phyloP scores from a whole-genome alignment of 2,797 vertebrate species.

The Pipistrellus nathusii region DNA sequence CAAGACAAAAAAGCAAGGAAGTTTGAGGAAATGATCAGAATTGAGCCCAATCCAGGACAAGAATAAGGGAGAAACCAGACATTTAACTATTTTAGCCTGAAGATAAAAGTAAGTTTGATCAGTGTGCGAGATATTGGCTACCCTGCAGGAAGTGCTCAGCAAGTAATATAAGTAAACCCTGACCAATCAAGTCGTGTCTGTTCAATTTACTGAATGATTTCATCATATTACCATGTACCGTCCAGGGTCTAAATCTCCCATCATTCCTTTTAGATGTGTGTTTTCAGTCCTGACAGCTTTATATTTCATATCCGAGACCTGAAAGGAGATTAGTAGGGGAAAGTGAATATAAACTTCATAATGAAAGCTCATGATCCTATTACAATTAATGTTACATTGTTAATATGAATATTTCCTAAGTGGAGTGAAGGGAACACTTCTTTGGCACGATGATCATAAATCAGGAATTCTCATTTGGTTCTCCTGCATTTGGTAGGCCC shows the following conservation, averaged over 20 bases:
- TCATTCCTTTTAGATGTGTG: slow-evolving; percentile 83
- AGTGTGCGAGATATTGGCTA: not conserved
- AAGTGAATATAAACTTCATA: slow-evolving; percentile 54
- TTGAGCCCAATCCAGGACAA: not conserved
- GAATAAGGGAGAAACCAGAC: not conserved
- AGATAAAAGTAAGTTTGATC: slow-evolving; percentile 20
- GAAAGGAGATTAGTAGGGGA: slow-evolving; percentile 70
- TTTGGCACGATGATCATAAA: not conserved
- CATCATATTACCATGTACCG: slow-evolving; percentile 79
- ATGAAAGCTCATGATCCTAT: not conserved
- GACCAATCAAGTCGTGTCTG: not conserved
- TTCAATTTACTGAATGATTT: not conserved
- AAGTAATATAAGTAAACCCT: not conserved
- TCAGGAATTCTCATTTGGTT: not conserved
- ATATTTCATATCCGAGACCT: slow-evolving; percentile 83
- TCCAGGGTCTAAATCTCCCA: slow-evolving; percentile 82
- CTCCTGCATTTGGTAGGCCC: not conserved
- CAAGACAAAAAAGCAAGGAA: slow-evolving; percentile 13
- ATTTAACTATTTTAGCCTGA: not conserved
- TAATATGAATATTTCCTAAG: not conserved
- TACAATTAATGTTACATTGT: not conserved
- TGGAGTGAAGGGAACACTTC: not conserved
- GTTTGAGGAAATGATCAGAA: slow-evolving; percentile 24
- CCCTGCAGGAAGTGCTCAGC: not conserved
- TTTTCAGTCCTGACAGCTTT: slow-evolving; percentile 84